A percentile compares a stretch with the other conserved stretches of the same genome.
phyloP scores from a whole-genome alignment of 2,888 invertebrate species.

The Trachelus stipa region DNA sequence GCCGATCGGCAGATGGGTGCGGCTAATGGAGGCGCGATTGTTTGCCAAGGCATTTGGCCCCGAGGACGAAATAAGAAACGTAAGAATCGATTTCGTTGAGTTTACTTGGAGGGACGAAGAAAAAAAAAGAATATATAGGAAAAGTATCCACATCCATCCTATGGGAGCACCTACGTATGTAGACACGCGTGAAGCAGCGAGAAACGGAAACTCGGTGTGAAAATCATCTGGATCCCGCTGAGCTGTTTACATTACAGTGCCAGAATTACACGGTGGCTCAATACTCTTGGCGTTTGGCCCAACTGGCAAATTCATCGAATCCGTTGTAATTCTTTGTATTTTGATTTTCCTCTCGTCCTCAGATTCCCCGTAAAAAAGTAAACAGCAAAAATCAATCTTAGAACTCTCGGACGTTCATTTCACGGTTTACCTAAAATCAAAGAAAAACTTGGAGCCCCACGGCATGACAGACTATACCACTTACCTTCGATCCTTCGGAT shows the following conservation, averaged over 20 bases:
- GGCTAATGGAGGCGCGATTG: neutral
- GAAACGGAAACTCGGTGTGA: neutral
- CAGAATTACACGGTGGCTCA: neutral
- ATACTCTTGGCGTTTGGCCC: neutral
- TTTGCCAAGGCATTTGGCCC: neutral
- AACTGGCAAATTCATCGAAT: neutral
- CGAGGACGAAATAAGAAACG: neutral
- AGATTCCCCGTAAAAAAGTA: neutral
- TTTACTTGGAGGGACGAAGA: neutral
- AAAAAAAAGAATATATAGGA: neutral
- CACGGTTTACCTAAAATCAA: neutral
- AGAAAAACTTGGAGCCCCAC: neutral
- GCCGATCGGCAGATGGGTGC: neutral
- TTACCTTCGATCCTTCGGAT: neutral
- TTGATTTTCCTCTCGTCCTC: neutral
- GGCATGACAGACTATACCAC: neutral
- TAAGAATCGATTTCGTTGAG: neutral
- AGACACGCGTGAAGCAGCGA: neutral
- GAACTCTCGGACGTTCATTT: neutral
- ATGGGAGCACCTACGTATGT: neutral
- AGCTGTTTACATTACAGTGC: neutral
- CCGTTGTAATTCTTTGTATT: neutral
- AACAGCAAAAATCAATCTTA: neutral
- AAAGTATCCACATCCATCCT: no score
- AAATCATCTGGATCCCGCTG: neutral